Conservation (phyloP, 1,140 invertebrate species). For the Macrostomum lignano region DNA sequence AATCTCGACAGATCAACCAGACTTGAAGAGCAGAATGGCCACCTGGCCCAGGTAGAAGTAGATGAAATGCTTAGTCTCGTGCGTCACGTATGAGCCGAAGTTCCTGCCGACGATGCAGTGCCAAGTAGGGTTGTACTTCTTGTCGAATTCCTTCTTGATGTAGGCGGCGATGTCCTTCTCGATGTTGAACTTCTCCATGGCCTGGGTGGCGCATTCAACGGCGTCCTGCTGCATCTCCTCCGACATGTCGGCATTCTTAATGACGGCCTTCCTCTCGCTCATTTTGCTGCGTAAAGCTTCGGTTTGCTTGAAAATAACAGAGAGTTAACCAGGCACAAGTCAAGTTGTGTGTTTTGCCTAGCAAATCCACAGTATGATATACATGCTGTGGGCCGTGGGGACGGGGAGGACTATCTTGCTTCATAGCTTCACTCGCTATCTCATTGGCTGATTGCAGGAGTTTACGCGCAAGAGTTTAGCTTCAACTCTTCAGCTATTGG, state of each 20-base stretch:
- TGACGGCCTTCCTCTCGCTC: slow-evolving; percentile 91
- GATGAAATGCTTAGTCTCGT: slow-evolving; percentile 82
- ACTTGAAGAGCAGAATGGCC: slow-evolving; percentile 89
- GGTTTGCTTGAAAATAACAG: too few relatives aligned
- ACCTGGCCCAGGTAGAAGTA: slow-evolving; percentile 86
- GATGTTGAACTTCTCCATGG: slow-evolving; percentile 95
- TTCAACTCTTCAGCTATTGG: too few relatives aligned
- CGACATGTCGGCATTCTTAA: slow-evolving; percentile 99
- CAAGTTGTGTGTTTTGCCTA: too few relatives aligned
- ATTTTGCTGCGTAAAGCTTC: too few relatives aligned
- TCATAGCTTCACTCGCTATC: too few relatives aligned
- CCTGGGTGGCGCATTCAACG: slow-evolving; percentile 87
- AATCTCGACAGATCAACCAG: too few relatives aligned
- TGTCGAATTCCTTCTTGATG: slow-evolving; percentile 80
- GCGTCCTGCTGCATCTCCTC: slow-evolving; percentile 99
- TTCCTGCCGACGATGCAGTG: slow-evolving; percentile 62
- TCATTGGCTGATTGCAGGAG: too few relatives aligned
- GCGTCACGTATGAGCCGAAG: slow-evolving; percentile 72
- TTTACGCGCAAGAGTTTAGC: too few relatives aligned
- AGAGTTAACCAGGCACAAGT: too few relatives aligned
- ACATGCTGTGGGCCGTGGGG: too few relatives aligned
- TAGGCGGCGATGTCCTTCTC: slow-evolving; percentile 97
- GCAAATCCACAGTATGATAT: too few relatives aligned
- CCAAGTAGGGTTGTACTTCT: slow-evolving; percentile 38
- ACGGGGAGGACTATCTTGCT: too few relatives aligned